phyloP scores from a whole-genome alignment of 1,140 invertebrate species.

The Venustaconcha ellipsiformis region DNA sequence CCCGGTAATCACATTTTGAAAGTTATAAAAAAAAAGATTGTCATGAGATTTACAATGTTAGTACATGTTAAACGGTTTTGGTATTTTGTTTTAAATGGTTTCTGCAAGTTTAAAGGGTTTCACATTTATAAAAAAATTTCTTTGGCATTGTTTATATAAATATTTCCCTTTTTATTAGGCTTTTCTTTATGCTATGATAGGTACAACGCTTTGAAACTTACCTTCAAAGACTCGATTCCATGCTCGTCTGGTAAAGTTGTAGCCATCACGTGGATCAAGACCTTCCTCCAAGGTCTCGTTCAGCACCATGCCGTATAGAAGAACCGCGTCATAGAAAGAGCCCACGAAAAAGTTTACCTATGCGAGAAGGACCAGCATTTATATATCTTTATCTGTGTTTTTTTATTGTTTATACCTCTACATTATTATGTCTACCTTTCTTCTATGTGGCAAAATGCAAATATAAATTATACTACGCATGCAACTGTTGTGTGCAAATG shows the following conservation, averaged over 20 bases:
- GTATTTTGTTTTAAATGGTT: no score
- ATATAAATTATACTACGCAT: neutral
- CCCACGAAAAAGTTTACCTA: conserved; percentile 78
- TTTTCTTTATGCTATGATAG: no score
- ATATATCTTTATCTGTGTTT: neutral
- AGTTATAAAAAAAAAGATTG: no score
- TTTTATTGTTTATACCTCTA: neutral
- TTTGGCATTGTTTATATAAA: no score
- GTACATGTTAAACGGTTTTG: no score
- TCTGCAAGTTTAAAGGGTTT: no score
- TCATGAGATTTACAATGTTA: no score
- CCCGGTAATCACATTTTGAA: no score
- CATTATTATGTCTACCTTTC: neutral
- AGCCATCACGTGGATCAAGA: conserved; percentile 39
- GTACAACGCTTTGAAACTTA: neutral
- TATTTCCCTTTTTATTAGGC: no score
- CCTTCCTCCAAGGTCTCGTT: conserved; percentile 48
- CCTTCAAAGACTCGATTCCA: conserved; percentile 89
- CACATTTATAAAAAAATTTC: no score
- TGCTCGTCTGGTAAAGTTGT: conserved; percentile 62
- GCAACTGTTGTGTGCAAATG: no score
- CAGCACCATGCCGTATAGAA: conserved; percentile 89
- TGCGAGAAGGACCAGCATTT: neutral
- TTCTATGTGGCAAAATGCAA: neutral
- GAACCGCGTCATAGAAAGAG: conserved; percentile 92